phyloP scores from a whole-genome alignment of 1,140 invertebrate genomes.

The Scaptomyza graminum region DNA sequence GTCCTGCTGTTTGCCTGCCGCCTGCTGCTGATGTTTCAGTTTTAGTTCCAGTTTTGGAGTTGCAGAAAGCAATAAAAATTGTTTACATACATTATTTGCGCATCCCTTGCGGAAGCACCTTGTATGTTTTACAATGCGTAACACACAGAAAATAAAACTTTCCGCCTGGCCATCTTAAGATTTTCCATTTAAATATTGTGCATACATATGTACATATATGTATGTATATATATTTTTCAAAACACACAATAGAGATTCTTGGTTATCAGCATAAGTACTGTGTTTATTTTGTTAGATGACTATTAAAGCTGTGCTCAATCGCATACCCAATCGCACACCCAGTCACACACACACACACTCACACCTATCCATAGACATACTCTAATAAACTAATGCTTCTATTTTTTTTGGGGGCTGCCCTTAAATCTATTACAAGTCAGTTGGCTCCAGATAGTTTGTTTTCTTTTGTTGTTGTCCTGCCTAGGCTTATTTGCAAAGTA shows the following conservation, averaged over 20 bases:
- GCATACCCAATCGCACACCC: conserved; percentile 30
- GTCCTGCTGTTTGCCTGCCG: too few relatives aligned
- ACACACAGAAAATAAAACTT: conserved; percentile 5
- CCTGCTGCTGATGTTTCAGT: conserved; percentile 8
- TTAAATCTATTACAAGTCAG: conserved; percentile 53
- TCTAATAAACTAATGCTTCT: conserved; percentile 77
- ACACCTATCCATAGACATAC: conserved; percentile 14
- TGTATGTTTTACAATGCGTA: conserved; percentile 56
- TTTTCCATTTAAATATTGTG: conserved; percentile 64
- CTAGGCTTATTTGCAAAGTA: conserved; percentile 47
- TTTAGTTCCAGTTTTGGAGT: conserved; percentile 32
- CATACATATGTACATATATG: too few relatives aligned
- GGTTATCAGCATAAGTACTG: conserved; percentile 32
- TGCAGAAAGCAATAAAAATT: conserved; percentile 83
- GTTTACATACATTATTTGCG: conserved; percentile 81
- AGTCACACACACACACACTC: conserved; percentile 13
- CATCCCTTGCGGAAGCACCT: conserved; percentile 77
- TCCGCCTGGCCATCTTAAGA: conserved; percentile 29
- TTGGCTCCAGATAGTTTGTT: conserved; percentile 40
- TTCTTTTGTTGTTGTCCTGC: conserved; percentile 20
- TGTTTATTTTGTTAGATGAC: conserved; percentile 44
- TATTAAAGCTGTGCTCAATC: conserved; percentile 35
- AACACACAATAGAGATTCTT: conserved; percentile 53
- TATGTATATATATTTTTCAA: conserved; percentile 45
- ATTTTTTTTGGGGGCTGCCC: conserved; percentile 24